A percentile compares a stretch with the other conserved stretches of the same genome.
Conservation (phyloP, 2,888 invertebrate genomes). For the Coelinius sp. region DNA sequence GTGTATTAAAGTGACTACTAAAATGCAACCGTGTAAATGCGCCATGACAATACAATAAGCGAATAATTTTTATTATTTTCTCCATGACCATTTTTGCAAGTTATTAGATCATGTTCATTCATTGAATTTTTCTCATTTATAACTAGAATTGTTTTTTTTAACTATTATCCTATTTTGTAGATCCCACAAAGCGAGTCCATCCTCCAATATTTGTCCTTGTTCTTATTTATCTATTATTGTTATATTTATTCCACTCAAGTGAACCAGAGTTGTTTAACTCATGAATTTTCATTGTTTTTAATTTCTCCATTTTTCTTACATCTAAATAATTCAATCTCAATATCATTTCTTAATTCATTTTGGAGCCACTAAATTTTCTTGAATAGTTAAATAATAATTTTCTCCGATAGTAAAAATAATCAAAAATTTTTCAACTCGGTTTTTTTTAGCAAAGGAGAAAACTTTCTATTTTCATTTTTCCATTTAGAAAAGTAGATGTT, state of each 20-base stretch:
- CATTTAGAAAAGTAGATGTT: not conserved
- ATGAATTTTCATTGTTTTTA: conserved; percentile 19
- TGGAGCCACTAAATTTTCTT: not conserved
- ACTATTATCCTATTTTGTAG: conserved; percentile 14
- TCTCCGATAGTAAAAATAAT: not conserved
- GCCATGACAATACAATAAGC: conserved; percentile 54
- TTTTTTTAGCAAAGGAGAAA: not conserved
- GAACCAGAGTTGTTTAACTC: conserved; percentile 5
- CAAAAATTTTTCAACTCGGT: not conserved
- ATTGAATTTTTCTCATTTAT: conserved; percentile 21
- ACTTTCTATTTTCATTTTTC: not conserved
- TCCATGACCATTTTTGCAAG: conserved; percentile 25
- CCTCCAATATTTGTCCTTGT: not conserved
- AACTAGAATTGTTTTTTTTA: conserved; percentile 12
- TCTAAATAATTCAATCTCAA: not conserved
- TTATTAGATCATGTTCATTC: conserved; percentile 17
- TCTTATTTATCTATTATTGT: not conserved
- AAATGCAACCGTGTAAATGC: conserved; percentile 50
- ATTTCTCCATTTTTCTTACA: not conserved
- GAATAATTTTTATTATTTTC: conserved; percentile 52
- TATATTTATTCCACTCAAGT: conserved; percentile 1
- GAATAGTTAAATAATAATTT: not conserved
- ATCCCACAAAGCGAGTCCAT: conserved; percentile 5
- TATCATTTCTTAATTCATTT: too few species aligned
- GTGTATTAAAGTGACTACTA: conserved; percentile 42